Evolutionary conservation across 64 coral and sea anemone genomes (phyloP), one percentile per base, ranked within the genome.

Genomic region (Orbicella faveolata): DNA sequence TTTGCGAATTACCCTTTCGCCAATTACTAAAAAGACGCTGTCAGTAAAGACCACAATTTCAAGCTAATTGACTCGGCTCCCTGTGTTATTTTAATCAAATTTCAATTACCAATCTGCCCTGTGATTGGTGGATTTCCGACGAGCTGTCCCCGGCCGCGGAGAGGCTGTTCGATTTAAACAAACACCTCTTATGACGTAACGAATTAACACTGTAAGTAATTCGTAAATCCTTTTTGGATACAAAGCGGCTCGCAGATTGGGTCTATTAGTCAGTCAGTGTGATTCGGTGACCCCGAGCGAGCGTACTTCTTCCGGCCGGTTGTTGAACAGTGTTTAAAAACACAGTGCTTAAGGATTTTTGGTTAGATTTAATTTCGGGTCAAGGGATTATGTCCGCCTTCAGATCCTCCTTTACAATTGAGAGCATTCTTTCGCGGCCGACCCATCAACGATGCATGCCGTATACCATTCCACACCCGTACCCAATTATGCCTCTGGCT

Each of bases 81-180:
- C 84, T 89, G 89, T 93, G 88, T 93, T 97, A 82, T 93, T 97
- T 97, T 97, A 97, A 97, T 97, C 95, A 97, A 94, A 94, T 88
- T 88, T 91, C 84, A 91, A 97, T 97, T 97, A 97, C 37, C 63
- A n/a, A 41, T 48, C 88, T 77, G 57, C 70, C 5, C 2, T 78
- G 18, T 89, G 78, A 97, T 97, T 97, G 95, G 95, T 21, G 66
- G 70, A 78, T 89, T 62, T 35, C 79, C 35, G 63, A 75, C 52
- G 87, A 94, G 33, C 87, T 89, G 87, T 89, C 65, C 73, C 54
- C 75, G 74, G 77, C 53, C 84, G 36, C 44, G 33, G 75, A 80
- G 53, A 70, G 90, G 79, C 89, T 91, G 89, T 68, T 79, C 87
- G 89, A 75, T 76, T 88, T 88, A 87, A 87, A 96, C 92, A 91